Conservation (phyloP, 2,113 vertebrate genomes). For the Mixornis gularis region DNA sequence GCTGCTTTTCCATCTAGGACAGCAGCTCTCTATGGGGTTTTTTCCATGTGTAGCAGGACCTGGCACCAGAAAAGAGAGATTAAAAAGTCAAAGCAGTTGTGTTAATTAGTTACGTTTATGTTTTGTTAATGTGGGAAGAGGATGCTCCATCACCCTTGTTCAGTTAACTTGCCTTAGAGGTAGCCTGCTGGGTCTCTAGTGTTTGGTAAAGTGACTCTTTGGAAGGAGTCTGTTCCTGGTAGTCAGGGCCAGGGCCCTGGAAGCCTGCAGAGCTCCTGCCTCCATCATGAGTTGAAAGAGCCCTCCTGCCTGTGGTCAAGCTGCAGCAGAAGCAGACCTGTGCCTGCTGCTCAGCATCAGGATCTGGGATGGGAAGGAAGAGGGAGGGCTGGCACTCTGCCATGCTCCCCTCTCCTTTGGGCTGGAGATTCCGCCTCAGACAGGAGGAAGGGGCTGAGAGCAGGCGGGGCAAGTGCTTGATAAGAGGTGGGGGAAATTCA, state of each 20-base stretch:
- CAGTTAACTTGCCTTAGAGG: neutral
- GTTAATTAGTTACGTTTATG: constrained; percentile 27
- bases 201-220: neutral
- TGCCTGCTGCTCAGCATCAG: neutral
- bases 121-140: constrained; percentile 46
- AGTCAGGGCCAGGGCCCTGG: neutral
- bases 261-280: neutral
- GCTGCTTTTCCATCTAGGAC: neutral
- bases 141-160: constrained; percentile 20
- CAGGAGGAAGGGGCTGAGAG: neutral
- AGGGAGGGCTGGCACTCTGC: neutral
- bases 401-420: fast-evolving
- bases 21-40: neutral
- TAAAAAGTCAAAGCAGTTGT: constrained; percentile 4
- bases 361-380: neutral
- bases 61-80: constrained; percentile 18
- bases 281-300: fast-evolving
- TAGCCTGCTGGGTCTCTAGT: neutral
- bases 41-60: constrained; percentile 30
- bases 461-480: fast-evolving
- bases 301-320: fast-evolving
- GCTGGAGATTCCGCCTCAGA: fast-evolving
- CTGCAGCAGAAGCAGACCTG: neutral
- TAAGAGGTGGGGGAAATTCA: neutral
- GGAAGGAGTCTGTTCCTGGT: neutral